A percentile compares a stretch with the other conserved stretches of the same genome.
Conservation (phyloP, 1,140 invertebrate species). For the Aphaenogaster ashmeadi region DNA sequence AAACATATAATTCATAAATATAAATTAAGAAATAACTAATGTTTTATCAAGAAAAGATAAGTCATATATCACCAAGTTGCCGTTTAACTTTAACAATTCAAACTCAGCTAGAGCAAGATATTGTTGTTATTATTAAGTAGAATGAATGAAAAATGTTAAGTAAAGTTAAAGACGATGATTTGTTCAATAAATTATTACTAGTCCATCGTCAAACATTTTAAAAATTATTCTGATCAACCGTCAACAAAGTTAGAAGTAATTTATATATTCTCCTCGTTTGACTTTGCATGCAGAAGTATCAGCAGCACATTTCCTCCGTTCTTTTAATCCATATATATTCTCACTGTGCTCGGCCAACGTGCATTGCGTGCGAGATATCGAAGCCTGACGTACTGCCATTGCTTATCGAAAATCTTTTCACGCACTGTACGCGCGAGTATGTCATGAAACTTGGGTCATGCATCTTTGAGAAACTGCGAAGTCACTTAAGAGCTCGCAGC, state of each 20-base stretch:
- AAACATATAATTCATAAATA: background rate
- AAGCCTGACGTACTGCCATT: conserved; percentile 12
- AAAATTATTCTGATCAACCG: background rate
- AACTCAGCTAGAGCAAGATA: background rate
- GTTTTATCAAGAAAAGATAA: background rate
- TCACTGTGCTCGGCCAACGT: conserved; percentile 28
- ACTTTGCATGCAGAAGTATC: conserved; percentile 27
- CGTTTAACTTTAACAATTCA: background rate
- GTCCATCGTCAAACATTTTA: background rate
- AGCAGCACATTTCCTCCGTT: conserved; percentile 24
- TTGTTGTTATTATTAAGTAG: background rate
- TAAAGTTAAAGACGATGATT: background rate
- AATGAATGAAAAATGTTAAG: background rate
- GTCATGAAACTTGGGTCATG: conserved; percentile 59
- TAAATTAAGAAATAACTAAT: background rate
- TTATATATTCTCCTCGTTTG: conserved; percentile 7
- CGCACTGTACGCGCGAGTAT: conserved; percentile 52
- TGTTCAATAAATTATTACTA: background rate
- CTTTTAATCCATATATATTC: conserved; percentile 26
- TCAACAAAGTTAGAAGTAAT: background rate
- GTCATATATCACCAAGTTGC: background rate
- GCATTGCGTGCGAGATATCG: conserved; percentile 47
- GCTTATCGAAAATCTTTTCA: conserved; percentile 55
- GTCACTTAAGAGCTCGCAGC: conserved; percentile 48
- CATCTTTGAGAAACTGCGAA: conserved; percentile 58